Conservation (phyloP, 2,888 invertebrate species). For the Magallana nippona region DNA sequence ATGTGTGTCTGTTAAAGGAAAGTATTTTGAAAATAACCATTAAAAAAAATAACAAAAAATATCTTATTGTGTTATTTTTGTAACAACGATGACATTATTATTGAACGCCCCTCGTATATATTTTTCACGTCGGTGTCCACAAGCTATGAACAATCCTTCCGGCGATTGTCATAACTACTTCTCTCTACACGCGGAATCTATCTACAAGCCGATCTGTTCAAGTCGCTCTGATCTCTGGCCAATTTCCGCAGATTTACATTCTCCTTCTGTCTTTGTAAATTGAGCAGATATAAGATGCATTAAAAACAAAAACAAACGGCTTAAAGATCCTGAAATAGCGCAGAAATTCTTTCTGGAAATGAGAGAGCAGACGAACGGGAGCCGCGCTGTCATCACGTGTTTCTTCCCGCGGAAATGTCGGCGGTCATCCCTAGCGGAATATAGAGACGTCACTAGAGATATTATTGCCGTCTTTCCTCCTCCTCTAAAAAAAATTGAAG, state of each 20-base stretch:
- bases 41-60: too few species aligned
- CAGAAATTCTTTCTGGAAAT: conserved; percentile 13
- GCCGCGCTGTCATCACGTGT: conserved; percentile 14
- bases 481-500: too few species aligned
- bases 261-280: conserved; percentile 16
- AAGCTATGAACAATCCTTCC: neutral
- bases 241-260: neutral
- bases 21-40: too few species aligned
- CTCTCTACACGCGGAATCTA: neutral
- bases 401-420: neutral
- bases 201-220: too few species aligned
- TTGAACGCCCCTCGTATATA: too few species aligned
- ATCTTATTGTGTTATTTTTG: too few species aligned
- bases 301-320: conserved; percentile 27
- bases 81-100: too few species aligned
- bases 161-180: neutral
- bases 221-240: neutral
- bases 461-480: too few species aligned
- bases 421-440: neutral
- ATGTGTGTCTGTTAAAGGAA: too few species aligned
- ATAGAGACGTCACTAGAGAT: neutral
- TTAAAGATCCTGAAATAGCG: conserved; percentile 27
- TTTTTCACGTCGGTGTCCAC: too few species aligned
- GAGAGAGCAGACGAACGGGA: neutral
- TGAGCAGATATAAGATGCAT: conserved; percentile 27